Evolutionary conservation across 2,888 invertebrate species (phyloP), one percentile per base, ranked within the genome.

Genomic region (Epinotia bilunana): DNA sequence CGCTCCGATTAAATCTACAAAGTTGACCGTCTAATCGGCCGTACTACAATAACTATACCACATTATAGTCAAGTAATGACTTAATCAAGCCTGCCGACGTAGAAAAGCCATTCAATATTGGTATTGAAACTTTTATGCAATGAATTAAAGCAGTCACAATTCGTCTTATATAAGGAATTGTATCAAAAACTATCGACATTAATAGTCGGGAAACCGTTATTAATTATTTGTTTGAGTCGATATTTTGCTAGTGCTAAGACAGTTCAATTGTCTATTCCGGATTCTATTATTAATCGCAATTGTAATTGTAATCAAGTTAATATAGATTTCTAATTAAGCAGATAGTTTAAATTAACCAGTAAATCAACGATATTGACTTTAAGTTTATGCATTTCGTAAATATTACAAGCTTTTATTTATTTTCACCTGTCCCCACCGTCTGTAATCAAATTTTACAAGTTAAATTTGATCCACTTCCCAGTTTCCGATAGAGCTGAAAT

Each of bases 1-100:
- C 88, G 88, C 87, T 87, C 82, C 81, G 87, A 88, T 84, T 84
- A 81, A 80, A 84, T 86, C 84, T 83, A 79, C 79, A 79, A 78
- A 72, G 78, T 78, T 78, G 79, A 79, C 80, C 81, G 78, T 83
- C 83, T 87, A 87, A 90, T 87, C 83, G 82, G 81, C 82, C 80
- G 81, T 80, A 88, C 82, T 84, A 91, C 88, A 91, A 90, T 90
- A 62, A 65, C 72, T 72, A 81, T 83, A 82, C 85, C 86, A 88
- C 86, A 90, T 90, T 89, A 87, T 84, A 83, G 82, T 81, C 81
- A 80, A 84, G 86, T 88, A 89, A 91, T 90, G 83, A 85, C 88
- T 89, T 87, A 90, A 91, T 91, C 88, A 86, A 85, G 84, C 83
- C 86, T 82, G 80, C 80, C 83, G 9, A 65, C 70, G 68, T 90